A percentile compares a stretch with the other conserved stretches of the same genome.
Evolutionary conservation across 2,797 vertebrate species (phyloP).

Genomic region (Gila robusta): DNA sequence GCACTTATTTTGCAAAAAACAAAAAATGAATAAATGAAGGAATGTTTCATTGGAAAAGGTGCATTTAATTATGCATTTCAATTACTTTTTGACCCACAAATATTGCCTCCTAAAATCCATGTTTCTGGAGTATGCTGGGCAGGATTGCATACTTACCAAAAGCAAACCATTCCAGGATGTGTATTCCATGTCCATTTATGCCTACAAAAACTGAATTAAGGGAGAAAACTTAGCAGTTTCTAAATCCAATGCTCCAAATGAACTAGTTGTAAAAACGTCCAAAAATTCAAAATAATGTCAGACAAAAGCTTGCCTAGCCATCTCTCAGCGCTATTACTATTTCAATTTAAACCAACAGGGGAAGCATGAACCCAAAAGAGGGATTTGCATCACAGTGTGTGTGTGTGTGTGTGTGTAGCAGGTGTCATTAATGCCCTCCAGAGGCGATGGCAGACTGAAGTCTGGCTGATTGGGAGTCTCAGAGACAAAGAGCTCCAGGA

Average conservation of each 20-base stretch:
- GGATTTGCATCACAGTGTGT: slow-evolving; percentile 56
- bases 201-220: neutral
- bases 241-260: neutral
- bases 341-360: slow-evolving; percentile 55
- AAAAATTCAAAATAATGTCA: slow-evolving; percentile 10
- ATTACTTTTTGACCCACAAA: neutral
- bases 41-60: neutral
- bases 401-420: slow-evolving; percentile 51
- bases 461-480: slow-evolving; percentile 65
- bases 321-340: slow-evolving; percentile 33
- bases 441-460: slow-evolving; percentile 61
- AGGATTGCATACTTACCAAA: neutral
- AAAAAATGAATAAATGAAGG: neutral
- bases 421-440: slow-evolving; percentile 66
- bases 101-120: neutral
- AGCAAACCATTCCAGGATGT: neutral
- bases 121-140: neutral
- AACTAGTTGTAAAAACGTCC: slow-evolving; percentile 4
- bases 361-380: slow-evolving; percentile 39
- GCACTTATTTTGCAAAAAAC: neutral
- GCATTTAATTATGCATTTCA: neutral
- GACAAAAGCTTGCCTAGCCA: slow-evolving; percentile 23
- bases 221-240: neutral
- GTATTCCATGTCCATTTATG: neutral
- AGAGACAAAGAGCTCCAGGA: slow-evolving; percentile 64